Conservation (phyloP, 1,140 invertebrate species). For the Drosophila santomea region DNA sequence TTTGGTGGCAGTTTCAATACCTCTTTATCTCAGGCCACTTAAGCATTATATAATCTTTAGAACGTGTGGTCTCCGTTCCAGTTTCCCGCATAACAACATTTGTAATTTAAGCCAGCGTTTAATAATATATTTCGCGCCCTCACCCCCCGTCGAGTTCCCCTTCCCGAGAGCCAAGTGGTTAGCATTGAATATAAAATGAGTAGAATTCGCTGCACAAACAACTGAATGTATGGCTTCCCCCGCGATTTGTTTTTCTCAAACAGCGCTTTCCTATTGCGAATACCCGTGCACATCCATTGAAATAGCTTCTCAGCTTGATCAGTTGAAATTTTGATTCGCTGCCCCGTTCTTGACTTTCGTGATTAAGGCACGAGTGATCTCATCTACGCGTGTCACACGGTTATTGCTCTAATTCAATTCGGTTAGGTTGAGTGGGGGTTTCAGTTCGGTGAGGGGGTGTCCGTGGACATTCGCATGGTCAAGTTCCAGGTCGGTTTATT, state of each 20-base stretch:
- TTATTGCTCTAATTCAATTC: slow-evolving; percentile 52
- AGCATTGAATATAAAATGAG: slow-evolving; percentile 76
- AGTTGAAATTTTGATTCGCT: slow-evolving; percentile 23
- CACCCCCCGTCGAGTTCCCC: slow-evolving; percentile 7
- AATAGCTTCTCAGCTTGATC: slow-evolving; percentile 31
- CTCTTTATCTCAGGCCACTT: neutral
- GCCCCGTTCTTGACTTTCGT: slow-evolving; percentile 30
- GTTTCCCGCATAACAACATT: slow-evolving; percentile 38
- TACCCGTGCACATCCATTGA: neutral
- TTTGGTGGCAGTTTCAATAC: neutral
- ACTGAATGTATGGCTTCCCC: slow-evolving; percentile 69
- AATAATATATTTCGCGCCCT: slow-evolving; percentile 21
- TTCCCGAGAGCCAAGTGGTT: slow-evolving; percentile 55
- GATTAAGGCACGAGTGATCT: slow-evolving; percentile 23
- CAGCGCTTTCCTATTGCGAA: neutral
- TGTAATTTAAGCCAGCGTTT: slow-evolving; percentile 32
- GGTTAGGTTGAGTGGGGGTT: slow-evolving; percentile 13
- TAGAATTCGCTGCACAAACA: slow-evolving; percentile 53
- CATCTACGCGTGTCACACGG: slow-evolving; percentile 22
- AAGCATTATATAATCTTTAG: slow-evolving; percentile 9
- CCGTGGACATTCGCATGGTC: slow-evolving; percentile 9
- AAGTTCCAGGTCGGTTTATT: slow-evolving; percentile 19
- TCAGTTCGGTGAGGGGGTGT: too few species aligned
- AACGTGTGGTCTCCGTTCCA: slow-evolving; percentile 21
- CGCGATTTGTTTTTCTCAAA: slow-evolving; percentile 32